Evolutionary conservation across 2,888 invertebrate species (phyloP).

Genomic region (Scaptomyza flava): DNA sequence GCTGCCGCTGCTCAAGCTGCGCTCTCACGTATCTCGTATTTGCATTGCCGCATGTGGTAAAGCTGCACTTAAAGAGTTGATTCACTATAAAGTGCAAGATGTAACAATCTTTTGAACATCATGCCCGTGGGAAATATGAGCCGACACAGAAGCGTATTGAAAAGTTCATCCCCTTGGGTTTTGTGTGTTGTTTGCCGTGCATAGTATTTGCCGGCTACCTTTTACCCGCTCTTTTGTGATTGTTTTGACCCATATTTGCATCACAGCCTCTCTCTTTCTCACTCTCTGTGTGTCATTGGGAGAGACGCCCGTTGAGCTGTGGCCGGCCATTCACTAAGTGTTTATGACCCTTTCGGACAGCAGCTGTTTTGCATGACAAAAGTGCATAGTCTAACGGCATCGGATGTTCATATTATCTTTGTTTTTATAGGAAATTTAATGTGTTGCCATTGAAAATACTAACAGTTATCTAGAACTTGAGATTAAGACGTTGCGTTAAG

Average conservation of each 20-base stretch:
- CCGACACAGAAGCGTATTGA: conserved; percentile 31
- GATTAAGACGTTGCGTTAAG: not conserved
- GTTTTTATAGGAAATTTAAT: no score
- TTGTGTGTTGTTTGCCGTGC: conserved; percentile 28
- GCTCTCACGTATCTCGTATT: conserved; percentile 30
- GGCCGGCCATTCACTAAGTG: conserved; percentile 44
- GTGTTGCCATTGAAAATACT: not conserved
- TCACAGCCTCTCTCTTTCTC: conserved; percentile 9
- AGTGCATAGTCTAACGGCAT: conserved; percentile 9
- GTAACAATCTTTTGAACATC: not conserved
- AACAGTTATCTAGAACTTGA: conserved; percentile 53
- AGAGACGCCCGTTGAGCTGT: not conserved
- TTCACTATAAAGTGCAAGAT: not conserved
- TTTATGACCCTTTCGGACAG: conserved; percentile 3
- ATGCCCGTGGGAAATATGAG: not conserved
- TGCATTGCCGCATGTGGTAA: conserved; percentile 19
- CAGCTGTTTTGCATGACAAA: conserved; percentile 63
- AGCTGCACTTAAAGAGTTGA: conserved; percentile 1
- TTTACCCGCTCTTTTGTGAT: conserved; percentile 56
- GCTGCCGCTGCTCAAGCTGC: conserved; percentile 8
- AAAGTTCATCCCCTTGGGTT: conserved; percentile 4
- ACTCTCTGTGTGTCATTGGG: conserved; percentile 10
- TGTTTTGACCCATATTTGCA: conserved; percentile 69
- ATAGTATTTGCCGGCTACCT: conserved; percentile 69
- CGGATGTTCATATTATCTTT: no score